Evolutionary conservation across 2,113 vertebrate species (phyloP), one percentile per base, ranked within the genome.

Genomic region (Axis porcinus): DNA sequence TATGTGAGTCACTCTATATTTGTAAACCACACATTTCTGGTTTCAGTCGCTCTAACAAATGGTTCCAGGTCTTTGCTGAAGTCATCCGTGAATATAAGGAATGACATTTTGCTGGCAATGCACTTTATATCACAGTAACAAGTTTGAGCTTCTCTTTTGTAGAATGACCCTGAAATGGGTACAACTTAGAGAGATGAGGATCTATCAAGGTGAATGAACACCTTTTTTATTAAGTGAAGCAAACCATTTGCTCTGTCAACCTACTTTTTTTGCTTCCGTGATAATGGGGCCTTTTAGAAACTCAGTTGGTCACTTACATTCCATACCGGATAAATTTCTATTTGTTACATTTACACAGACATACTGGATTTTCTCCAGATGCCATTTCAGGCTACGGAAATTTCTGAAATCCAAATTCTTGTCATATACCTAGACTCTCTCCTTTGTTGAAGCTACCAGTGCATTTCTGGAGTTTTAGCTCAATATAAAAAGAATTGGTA

Each of bases 11-110:
- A 57, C 36, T 97, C 36, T 83, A 0, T 88, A 94, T 96, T 95
- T 97, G n/a, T 96, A 97, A 93, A 93, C 67, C 52, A 64, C 21
- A 97, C 21, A 93, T 43, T 94, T 95, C 92, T 86, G 15, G 45
- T 92, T 92, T 97, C 50, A 70, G 67, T 96, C 50, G 3, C 58
- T 97, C 50, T 86, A 33, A 86, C 55, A 84, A 94, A 95, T 74
- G 47, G 57, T 91, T 93, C 78, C 82, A 76, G 90, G 82, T 96
- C 96, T 97, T 97, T 93, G 67, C 82, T 91, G 90, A 98, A 98
- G 60, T 95, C 97, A 96, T 91, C 92, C 67, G 0, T 97, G 85
- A 97, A 93, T 86, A 91, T 89, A 76, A 94, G 70, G 45, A 96
- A 79, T 91, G 78, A 74, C 85, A 94, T 86, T 92, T 95, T 92